These are phyloP conservation scores for Meiosimyza platycephala DNA, from an alignment of 2,888 invertebrate species.

Conservation along the genomic window DNA sequence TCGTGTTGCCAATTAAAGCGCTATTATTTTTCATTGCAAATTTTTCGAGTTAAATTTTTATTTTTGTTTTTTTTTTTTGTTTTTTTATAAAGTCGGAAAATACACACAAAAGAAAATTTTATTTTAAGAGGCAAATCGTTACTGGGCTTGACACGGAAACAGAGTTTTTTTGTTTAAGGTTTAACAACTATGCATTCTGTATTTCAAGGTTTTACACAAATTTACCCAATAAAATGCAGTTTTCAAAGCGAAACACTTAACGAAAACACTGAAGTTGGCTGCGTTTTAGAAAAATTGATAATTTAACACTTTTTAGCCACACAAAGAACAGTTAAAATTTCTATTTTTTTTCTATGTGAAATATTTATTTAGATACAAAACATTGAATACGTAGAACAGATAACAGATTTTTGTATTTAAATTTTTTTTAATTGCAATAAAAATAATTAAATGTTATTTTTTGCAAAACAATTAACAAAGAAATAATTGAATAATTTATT, in stretches of 20 bases:
- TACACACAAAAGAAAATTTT: too few species aligned
- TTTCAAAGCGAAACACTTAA: slow-evolving; percentile 13
- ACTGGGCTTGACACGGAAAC: neutral
- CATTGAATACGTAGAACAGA: slow-evolving; percentile 52
- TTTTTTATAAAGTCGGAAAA: too few species aligned
- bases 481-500: slow-evolving; percentile 33
- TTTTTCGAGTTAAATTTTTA: slow-evolving; percentile 22
- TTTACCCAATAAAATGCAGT: slow-evolving; percentile 2
- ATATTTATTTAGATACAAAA: slow-evolving; percentile 32
- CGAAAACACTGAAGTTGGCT: slow-evolving; percentile 15
- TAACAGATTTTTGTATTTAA: slow-evolving; percentile 40
- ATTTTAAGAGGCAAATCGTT: too few species aligned
- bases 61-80: too few species aligned
- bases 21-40: slow-evolving; percentile 60
- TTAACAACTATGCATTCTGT: neutral
- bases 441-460: neutral
- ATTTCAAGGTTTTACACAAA: slow-evolving; percentile 11
- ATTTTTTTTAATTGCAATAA: neutral
- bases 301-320: slow-evolving; percentile 37
- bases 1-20: slow-evolving; percentile 56
- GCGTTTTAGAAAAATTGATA: slow-evolving; percentile 2
- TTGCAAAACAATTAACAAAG: slow-evolving; percentile 27
- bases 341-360: slow-evolving; percentile 28
- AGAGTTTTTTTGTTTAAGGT: neutral
- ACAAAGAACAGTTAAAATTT: slow-evolving; percentile 35